Evolutionary conservation across 2,797 vertebrate species (phyloP).

Genomic region (Enteromius mattozi): DNA sequence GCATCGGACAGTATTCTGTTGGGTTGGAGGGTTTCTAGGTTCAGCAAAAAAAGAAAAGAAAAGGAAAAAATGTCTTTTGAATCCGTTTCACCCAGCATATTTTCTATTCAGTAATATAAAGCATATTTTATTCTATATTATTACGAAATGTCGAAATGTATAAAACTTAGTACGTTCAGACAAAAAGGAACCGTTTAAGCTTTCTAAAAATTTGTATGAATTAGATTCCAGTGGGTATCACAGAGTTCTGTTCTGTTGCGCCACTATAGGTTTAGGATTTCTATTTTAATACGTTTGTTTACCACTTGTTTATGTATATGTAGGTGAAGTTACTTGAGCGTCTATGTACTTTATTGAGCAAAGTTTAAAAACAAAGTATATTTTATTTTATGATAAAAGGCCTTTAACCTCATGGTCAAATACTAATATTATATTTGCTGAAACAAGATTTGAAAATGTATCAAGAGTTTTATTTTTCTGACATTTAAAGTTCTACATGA

Average conservation of each 20-base stretch:
- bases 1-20: conserved; percentile 96
- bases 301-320: conserved; percentile 99
- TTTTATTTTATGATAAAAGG: conserved; percentile 99
- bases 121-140: conserved; percentile 99
- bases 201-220: conserved; percentile 99
- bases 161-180: conserved; percentile 86
- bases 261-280: conserved; percentile 99
- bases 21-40: conserved; percentile 95
- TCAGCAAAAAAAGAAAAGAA: conserved; percentile 81
- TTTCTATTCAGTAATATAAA: conserved; percentile 99
- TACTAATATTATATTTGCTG: conserved; percentile 99
- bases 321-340: conserved; percentile 99
- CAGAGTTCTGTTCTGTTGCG: conserved; percentile 97
- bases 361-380: conserved; percentile 99
- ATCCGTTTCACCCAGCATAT: conserved; percentile 95
- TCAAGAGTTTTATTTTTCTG: conserved; percentile 99
- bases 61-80: conserved; percentile 80
- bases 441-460: conserved; percentile 99
- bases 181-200: conserved; percentile 90
- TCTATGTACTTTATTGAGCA: conserved; percentile 99
- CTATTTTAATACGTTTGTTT: conserved; percentile 99
- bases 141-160: conserved; percentile 92
- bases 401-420: conserved; percentile 99
- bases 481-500: conserved; percentile 99
- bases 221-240: conserved; percentile 97